phyloP scores from a whole-genome alignment of 1,140 invertebrate species.

The Phthorimaea operculella region DNA sequence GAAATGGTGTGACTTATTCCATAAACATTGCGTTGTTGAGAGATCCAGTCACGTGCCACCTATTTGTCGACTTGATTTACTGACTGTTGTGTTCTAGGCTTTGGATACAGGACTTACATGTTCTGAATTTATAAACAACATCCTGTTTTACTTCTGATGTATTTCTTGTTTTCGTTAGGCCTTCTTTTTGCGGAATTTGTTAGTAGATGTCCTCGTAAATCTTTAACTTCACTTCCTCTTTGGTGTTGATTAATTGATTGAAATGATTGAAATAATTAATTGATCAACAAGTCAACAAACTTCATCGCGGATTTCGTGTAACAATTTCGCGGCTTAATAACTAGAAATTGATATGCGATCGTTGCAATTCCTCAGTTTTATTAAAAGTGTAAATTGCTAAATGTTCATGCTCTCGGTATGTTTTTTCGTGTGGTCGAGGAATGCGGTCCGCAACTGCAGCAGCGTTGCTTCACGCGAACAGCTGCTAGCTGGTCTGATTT shows the following conservation, averaged over 20 bases:
- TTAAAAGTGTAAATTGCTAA: too few species aligned
- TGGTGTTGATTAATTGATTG: too few species aligned
- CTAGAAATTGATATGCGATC: too few species aligned
- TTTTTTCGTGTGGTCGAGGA: not conserved
- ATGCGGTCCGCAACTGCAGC: not conserved
- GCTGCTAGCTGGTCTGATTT: conserved; percentile 30
- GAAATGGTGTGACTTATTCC: not conserved
- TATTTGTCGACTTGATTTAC: conserved; percentile 3
- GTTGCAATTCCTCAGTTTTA: too few species aligned
- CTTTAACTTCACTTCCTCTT: too few species aligned
- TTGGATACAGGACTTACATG: conserved; percentile 1
- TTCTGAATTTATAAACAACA: not conserved
- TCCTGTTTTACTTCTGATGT: not conserved
- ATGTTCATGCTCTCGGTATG: not conserved
- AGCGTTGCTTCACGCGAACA: conserved; percentile 33
- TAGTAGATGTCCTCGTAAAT: too few species aligned
- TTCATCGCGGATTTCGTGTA: too few species aligned
- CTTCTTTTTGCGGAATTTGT: too few species aligned
- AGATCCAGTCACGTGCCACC: not conserved
- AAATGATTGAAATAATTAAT: too few species aligned
- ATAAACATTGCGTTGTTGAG: not conserved
- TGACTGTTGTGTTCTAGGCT: not conserved
- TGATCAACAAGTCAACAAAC: too few species aligned
- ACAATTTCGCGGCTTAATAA: too few species aligned
- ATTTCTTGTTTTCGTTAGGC: too few species aligned